Evolutionary conservation across 2,888 invertebrate genomes (phyloP).

Genomic region (Thysanoteuthis rhombus): DNA sequence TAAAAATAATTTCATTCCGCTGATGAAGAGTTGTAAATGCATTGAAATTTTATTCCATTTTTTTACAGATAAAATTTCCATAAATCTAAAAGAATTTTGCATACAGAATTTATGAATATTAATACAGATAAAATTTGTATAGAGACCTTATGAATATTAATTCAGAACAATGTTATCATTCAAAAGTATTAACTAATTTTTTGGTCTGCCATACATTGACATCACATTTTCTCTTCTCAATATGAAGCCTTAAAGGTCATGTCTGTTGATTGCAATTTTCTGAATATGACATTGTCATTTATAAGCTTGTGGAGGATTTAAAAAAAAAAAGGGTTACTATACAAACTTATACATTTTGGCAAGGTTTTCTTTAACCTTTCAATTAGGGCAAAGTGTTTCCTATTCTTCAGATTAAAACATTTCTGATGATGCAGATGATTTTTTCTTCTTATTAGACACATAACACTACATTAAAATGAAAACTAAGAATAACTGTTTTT

Average conservation of each 20-base stretch:
- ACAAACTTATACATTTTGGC: not conserved
- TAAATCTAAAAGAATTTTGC: not conserved
- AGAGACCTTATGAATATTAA: conserved; percentile 12
- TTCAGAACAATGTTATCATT: not conserved
- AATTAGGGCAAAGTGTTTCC: no score
- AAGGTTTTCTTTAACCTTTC: no score
- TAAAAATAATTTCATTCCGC: not conserved
- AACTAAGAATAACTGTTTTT: no score
- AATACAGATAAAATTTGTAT: not conserved
- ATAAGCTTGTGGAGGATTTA: not conserved
- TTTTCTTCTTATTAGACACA: no score
- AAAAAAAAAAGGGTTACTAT: no score
- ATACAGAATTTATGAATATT: not conserved
- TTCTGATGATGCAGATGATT: no score
- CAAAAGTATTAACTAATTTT: not conserved
- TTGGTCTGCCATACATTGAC: not conserved
- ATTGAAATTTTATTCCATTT: not conserved
- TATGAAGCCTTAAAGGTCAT: not conserved
- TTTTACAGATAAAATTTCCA: not conserved
- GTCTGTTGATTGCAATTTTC: not conserved
- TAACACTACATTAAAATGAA: no score
- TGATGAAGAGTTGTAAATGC: not conserved
- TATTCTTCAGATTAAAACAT: no score
- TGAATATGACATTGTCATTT: not conserved
- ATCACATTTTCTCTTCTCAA: not conserved